Evolutionary conservation across 2,113 vertebrate genomes (phyloP).

Genomic region (pig (Sus scrofa)): T2T-Sscrofa CM000818.6:96967001-96967500

Average conservation of each 20-base stretch:
- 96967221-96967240: not conserved
- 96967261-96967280: not conserved
- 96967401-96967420: not conserved
- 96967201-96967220: not conserved
- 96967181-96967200: not conserved
- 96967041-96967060: not conserved
- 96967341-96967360: not conserved
- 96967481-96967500: not conserved
- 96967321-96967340: not conserved
- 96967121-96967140: not conserved
- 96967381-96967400: not conserved
- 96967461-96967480: not conserved
- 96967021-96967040: not conserved
- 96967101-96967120: not conserved
- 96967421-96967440: not conserved
- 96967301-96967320: not conserved
- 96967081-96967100: not conserved
- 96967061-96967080: not conserved
- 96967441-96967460: fast-evolving
- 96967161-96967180: not conserved
- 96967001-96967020: not conserved
- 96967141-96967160: not conserved
- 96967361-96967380: not conserved
- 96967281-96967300: not conserved
- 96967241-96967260: not conserved